phyloP scores from a whole-genome alignment of 2,113 vertebrate genomes.

The Climacteris rufus region DNA sequence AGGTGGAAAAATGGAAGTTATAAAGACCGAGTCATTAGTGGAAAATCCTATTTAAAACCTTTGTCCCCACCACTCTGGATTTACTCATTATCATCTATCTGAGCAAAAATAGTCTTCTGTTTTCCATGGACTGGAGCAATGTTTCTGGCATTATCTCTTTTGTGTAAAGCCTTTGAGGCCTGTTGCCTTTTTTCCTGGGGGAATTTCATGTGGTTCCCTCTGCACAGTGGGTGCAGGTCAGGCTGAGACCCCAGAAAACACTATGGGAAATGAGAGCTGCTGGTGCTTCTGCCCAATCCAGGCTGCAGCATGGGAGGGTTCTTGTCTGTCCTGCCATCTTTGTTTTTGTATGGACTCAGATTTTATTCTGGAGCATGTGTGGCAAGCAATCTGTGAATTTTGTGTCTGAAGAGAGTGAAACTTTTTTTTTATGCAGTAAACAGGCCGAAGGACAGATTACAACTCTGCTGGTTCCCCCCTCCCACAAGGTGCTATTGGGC shows the following conservation, averaged over 20 bases:
- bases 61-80: neutral
- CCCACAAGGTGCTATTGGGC: neutral
- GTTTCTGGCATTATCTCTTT: neutral
- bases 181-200: neutral
- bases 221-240: neutral
- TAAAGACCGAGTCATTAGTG: neutral
- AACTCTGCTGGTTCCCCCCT: neutral
- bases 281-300: neutral
- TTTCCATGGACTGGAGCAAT: neutral
- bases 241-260: neutral
- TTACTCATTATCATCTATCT: neutral
- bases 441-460: neutral
- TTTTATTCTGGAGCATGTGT: neutral
- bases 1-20: neutral
- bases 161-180: neutral
- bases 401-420: neutral
- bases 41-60: conserved; percentile 7
- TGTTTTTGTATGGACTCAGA: neutral
- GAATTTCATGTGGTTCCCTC: neutral
- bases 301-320: rapidly evolving
- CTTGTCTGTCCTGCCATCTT: neutral
- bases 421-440: neutral
- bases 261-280: neutral
- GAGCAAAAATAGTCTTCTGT: neutral
- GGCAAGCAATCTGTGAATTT: neutral